Percentiles rank a stretch among this genome's conserved stretches.
phyloP scores from a whole-genome alignment of 2,888 invertebrate genomes.

The Ormia ochracea region DNA sequence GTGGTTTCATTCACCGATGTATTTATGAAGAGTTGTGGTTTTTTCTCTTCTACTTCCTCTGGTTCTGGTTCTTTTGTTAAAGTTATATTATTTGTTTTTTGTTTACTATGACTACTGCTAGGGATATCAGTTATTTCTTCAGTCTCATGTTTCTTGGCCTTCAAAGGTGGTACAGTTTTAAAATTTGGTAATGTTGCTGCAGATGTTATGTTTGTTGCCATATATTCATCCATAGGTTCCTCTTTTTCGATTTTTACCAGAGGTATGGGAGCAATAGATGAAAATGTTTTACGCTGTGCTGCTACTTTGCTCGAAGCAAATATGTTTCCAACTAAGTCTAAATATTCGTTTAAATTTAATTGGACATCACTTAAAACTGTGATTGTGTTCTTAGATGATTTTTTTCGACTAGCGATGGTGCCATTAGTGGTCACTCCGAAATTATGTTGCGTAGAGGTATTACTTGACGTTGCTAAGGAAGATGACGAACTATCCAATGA shows the following conservation, averaged over 20 bases:
- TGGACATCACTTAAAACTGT: slow-evolving; percentile 77
- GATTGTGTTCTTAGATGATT: slow-evolving; percentile 71
- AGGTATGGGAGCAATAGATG: slow-evolving; percentile 69
- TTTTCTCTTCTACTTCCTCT: slow-evolving; percentile 44
- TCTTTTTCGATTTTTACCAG: slow-evolving; percentile 74
- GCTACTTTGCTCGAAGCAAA: slow-evolving; percentile 74
- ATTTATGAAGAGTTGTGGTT: slow-evolving; percentile 47
- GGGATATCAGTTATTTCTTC: slow-evolving; percentile 64
- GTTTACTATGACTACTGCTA: slow-evolving; percentile 62
- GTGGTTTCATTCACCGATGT: slow-evolving; percentile 17
- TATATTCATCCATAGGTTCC: slow-evolving; percentile 72
- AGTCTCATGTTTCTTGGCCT: slow-evolving; percentile 66
- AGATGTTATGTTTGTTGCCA: slow-evolving; percentile 8
- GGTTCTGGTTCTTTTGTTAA: slow-evolving; percentile 37
- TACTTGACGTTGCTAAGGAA: background rate
- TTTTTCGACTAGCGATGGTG: slow-evolving; percentile 53
- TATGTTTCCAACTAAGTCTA: slow-evolving; percentile 75
- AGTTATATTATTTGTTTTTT: slow-evolving; percentile 41
- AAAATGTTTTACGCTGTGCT: slow-evolving; percentile 66
- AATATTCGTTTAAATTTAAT: slow-evolving; percentile 75
- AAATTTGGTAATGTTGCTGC: slow-evolving; percentile 22
- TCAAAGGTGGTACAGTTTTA: slow-evolving; percentile 60
- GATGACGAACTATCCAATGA: slow-evolving; percentile 9
- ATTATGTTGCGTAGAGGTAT: slow-evolving; percentile 23
- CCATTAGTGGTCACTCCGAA: background rate